phyloP scores from a whole-genome alignment of 2,888 invertebrate genomes.

The Lamproptera curius region DNA sequence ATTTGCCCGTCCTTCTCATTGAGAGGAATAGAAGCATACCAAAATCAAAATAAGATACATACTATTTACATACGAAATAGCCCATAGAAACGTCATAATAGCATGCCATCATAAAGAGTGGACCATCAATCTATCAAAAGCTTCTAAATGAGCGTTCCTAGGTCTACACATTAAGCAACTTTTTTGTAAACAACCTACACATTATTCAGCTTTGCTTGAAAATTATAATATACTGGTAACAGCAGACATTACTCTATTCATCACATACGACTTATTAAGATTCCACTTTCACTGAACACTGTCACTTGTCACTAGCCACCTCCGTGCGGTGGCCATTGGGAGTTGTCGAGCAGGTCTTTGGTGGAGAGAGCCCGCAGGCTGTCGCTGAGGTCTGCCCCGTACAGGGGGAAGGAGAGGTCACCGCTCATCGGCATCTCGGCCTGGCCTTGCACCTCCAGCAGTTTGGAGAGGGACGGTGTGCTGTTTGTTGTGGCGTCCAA shows the following conservation, averaged over 20 bases:
- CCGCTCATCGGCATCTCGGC: conserved; percentile 58
- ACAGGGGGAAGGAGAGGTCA: conserved; percentile 30
- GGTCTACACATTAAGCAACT: background rate
- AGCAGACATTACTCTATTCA: background rate
- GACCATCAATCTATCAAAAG: too few species aligned
- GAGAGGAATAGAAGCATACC: too few species aligned
- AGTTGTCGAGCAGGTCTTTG: conserved; percentile 35
- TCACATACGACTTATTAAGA: background rate
- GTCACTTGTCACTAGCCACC: conserved; percentile 3
- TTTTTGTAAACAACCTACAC: background rate
- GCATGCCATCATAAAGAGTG: too few species aligned
- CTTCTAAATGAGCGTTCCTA: too few species aligned
- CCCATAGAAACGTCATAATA: too few species aligned
- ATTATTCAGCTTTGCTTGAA: background rate
- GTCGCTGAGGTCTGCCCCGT: conserved; percentile 42
- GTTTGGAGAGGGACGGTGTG: conserved; percentile 38
- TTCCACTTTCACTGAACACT: background rate
- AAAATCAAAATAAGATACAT: too few species aligned
- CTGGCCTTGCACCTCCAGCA: conserved; percentile 32
- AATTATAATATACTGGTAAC: background rate
- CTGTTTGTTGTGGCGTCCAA: conserved; percentile 35
- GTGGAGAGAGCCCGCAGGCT: conserved; percentile 48
- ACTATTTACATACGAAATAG: too few species aligned
- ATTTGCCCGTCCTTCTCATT: too few species aligned
- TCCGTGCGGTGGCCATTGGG: conserved; percentile 23